Percentiles rank a stretch among this genome's conserved stretches.
Evolutionary conservation across 2,888 invertebrate species (phyloP).

Genomic region (Dasypogon diadema): DNA sequence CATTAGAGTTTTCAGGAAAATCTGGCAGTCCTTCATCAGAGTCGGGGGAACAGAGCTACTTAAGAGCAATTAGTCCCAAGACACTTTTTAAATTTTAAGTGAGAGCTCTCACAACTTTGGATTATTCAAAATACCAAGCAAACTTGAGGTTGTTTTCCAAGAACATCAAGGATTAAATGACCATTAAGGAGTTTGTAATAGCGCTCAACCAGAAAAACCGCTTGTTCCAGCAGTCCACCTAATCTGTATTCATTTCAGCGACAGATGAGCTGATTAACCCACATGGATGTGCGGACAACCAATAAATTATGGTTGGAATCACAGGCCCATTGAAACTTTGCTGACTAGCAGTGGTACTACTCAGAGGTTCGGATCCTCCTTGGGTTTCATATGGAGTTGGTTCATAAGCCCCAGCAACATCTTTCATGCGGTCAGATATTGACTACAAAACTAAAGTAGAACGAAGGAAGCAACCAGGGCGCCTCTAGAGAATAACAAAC

Average conservation of each 20-base stretch:
- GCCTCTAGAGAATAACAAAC: background rate
- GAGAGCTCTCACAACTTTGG: background rate
- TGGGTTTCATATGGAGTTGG: background rate
- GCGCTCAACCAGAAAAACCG: background rate
- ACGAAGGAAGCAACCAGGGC: background rate
- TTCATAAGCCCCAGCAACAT: background rate
- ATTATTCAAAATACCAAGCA: no score
- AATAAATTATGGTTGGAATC: background rate
- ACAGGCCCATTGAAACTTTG: background rate
- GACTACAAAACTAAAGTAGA: background rate
- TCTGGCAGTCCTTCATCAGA: background rate
- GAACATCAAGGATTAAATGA: background rate
- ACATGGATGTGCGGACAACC: background rate
- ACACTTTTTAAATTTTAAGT: background rate
- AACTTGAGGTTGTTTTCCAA: background rate
- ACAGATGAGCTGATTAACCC: background rate
- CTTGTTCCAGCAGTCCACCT: background rate
- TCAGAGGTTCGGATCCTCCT: no score
- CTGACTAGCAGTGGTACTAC: background rate
- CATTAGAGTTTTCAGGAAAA: background rate
- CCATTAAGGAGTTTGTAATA: background rate
- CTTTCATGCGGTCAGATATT: background rate
- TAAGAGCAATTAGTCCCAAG: background rate
- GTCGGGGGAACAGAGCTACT: background rate
- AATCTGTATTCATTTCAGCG: background rate